Percentiles rank a stretch among this genome's conserved stretches.
These are phyloP conservation scores for Orchestes rusci DNA, from an alignment of 2,888 invertebrate species.

Conservation along the genomic window DNA sequence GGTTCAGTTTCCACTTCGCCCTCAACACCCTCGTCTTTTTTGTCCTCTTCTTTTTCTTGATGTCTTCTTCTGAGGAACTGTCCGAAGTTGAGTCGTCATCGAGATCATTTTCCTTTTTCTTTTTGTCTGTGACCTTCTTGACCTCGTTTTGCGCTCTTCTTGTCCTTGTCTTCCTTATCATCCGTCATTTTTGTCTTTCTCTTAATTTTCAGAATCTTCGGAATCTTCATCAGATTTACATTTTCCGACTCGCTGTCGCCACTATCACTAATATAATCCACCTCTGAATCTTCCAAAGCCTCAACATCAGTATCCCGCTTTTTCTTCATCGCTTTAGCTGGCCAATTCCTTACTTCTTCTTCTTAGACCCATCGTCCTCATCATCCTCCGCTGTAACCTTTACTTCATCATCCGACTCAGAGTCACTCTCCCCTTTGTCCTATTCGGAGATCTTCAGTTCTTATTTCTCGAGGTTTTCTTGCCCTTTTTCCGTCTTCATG, in stretches of 20 bases:
- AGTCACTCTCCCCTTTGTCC: constrained; percentile 90
- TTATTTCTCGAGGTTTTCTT: constrained; percentile 41
- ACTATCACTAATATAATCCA: constrained; percentile 86
- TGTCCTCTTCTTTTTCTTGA: constrained; percentile 49
- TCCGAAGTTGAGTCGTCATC: constrained; percentile 51
- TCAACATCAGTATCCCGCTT: constrained; percentile 81
- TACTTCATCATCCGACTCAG: constrained; percentile 63
- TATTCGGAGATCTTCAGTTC: constrained; percentile 83
- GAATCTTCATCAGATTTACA: constrained; percentile 78
- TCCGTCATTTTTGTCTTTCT: constrained; percentile 61
- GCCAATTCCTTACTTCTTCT: constrained; percentile 42
- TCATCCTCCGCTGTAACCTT: constrained; percentile 59
- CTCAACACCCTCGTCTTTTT: constrained; percentile 42
- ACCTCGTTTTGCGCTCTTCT: constrained; percentile 58
- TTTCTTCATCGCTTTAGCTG: constrained; percentile 52
- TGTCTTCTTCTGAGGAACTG: constrained; percentile 61
- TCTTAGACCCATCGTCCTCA: constrained; percentile 56
- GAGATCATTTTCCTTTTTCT: constrained; percentile 31
- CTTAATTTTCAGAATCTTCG: constrained; percentile 72
- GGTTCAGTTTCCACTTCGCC: constrained; percentile 44
- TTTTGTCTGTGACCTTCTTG: constrained; percentile 49
- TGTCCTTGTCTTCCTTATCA: constrained; percentile 48
- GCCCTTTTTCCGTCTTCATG: constrained; percentile 50
- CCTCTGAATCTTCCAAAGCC: constrained; percentile 91
- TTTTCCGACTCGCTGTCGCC: constrained; percentile 70